Evolutionary conservation across 2,888 invertebrate genomes (phyloP).

Genomic region (Limenitis camilla): DNA sequence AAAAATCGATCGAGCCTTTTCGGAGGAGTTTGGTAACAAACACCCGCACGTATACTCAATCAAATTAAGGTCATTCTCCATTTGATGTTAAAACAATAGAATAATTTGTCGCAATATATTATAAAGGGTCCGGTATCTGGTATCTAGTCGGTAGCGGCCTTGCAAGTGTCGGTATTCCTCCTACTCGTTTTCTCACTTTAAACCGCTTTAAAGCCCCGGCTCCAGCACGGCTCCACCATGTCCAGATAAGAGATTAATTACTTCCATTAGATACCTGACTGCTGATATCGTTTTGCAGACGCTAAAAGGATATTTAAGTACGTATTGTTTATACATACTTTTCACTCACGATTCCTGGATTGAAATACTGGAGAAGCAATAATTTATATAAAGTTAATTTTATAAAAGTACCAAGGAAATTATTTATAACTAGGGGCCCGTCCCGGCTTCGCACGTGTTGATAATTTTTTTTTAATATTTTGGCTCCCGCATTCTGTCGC

Average conservation of each 20-base stretch:
- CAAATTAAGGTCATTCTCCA: too few relatives aligned
- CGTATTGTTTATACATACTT: not conserved
- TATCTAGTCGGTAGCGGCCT: slow-evolving; percentile 13
- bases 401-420: too few relatives aligned
- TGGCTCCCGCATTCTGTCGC: too few relatives aligned
- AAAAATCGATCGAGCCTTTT: too few relatives aligned
- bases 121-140: not conserved
- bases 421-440: too few relatives aligned
- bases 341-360: not conserved
- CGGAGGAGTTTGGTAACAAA: too few relatives aligned
- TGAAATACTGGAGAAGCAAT: too few relatives aligned
- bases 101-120: too few relatives aligned
- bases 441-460: too few relatives aligned
- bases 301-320: slow-evolving; percentile 1
- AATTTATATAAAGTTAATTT: not conserved
- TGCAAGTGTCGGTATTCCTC: slow-evolving; percentile 18
- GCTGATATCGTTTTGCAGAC: not conserved
- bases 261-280: slow-evolving; percentile 3
- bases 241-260: slow-evolving; percentile 12
- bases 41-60: too few relatives aligned
- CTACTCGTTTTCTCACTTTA: slow-evolving; percentile 24
- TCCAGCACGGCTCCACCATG: not conserved
- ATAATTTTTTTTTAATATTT: too few relatives aligned
- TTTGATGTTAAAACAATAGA: too few relatives aligned
- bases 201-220: not conserved